Conservation (phyloP, 2,113 vertebrate species). For the Austrofundulus limnaeus region DNA sequence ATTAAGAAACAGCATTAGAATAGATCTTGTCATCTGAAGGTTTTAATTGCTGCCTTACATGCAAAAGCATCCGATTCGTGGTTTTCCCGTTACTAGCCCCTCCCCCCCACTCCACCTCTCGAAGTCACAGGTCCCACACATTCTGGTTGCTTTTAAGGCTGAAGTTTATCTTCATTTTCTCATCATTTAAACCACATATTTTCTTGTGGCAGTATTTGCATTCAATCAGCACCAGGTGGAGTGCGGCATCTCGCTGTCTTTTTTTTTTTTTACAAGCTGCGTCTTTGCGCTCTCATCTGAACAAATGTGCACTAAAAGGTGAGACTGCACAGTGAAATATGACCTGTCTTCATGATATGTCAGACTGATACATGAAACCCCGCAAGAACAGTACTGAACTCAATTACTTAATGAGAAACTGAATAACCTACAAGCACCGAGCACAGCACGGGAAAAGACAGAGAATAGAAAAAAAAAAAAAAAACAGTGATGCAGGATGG, state of each 20-base stretch:
- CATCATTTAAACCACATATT: background rate
- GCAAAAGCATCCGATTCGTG: conserved; percentile 39
- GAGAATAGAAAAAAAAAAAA: background rate
- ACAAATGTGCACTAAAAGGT: conserved; percentile 36
- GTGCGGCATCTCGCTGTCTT: conserved; percentile 5
- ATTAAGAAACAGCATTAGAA: conserved; percentile 76
- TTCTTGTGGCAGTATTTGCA: conserved; percentile 13
- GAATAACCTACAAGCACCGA: conserved; percentile 28
- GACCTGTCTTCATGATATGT: conserved; percentile 26
- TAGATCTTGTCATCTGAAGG: conserved; percentile 72
- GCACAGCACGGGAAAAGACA: conserved; percentile 5
- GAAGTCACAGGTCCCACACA: conserved; percentile 36
- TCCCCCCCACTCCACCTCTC: conserved; percentile 19
- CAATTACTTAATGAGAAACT: conserved; percentile 57
- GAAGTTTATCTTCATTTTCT: background rate
- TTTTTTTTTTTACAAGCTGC: conserved; percentile 24
- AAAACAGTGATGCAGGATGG: conserved; percentile 42
- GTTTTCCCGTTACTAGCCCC: conserved; percentile 21
- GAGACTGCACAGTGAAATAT: conserved; percentile 35
- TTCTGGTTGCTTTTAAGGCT: conserved; percentile 11
- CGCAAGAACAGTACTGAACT: conserved; percentile 15
- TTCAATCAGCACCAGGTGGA: conserved; percentile 6
- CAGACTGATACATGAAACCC: conserved; percentile 43
- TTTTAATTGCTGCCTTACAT: conserved; percentile 70
- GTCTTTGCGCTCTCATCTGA: conserved; percentile 23